Conservation (phyloP, 2,888 invertebrate species). For the Tinea trinotella region DNA sequence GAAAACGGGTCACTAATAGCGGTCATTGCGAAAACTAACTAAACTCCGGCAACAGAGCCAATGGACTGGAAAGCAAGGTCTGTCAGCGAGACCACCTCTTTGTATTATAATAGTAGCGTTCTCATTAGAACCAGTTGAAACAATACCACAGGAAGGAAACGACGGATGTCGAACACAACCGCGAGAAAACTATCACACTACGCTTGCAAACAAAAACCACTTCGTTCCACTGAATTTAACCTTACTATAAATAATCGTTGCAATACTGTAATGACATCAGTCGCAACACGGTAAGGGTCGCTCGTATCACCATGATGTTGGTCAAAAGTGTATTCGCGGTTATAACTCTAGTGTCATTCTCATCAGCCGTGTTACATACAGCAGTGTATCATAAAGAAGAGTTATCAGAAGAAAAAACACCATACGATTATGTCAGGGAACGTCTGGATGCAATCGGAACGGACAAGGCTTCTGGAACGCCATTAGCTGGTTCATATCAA, state of each 20-base stretch:
- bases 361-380: constrained; percentile 31
- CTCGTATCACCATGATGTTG: constrained; percentile 38
- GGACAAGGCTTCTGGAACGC: constrained; percentile 46
- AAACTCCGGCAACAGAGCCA: constrained; percentile 54
- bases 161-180: constrained; percentile 40
- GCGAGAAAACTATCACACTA: constrained; percentile 58
- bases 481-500: constrained; percentile 66
- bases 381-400: constrained; percentile 39
- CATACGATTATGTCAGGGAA: constrained; percentile 60
- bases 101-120: constrained; percentile 58
- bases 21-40: constrained; percentile 51
- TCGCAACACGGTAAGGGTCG: constrained; percentile 40
- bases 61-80: constrained; percentile 71
- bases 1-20: constrained; percentile 56
- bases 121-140: constrained; percentile 62
- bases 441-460: constrained; percentile 46
- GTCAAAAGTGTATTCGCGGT: constrained; percentile 1
- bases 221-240: constrained; percentile 62
- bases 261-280: constrained; percentile 59
- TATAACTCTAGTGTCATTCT: constrained; percentile 23
- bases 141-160: constrained; percentile 70
- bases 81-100: constrained; percentile 45
- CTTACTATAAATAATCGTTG: constrained; percentile 63
- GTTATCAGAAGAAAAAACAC: constrained; percentile 52
- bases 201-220: constrained; percentile 36